phyloP scores from a whole-genome alignment of 2,797 vertebrate species.

The Hyperoplus lanceolatus region DNA sequence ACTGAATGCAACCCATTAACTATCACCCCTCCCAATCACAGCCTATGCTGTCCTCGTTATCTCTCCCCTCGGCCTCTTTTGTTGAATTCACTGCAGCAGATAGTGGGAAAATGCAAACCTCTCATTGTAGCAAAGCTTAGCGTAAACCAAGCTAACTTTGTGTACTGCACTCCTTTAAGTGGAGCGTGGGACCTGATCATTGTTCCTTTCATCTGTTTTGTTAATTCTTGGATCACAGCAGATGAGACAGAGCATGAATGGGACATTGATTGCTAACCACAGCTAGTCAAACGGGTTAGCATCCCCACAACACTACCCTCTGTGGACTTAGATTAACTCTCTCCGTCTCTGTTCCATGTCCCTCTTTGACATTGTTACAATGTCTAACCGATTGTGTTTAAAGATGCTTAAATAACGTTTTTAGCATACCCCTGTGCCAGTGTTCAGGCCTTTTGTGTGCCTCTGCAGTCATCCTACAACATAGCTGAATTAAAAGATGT shows the following conservation, averaged over 20 bases:
- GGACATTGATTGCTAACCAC: slow-evolving; percentile 58
- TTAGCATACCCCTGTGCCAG: not conserved
- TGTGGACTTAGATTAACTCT: slow-evolving; percentile 51
- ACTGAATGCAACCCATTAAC: slow-evolving; percentile 74
- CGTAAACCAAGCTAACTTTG: slow-evolving; percentile 58
- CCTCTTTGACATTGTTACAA: slow-evolving; percentile 7
- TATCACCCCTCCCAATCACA: slow-evolving; percentile 64
- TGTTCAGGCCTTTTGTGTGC: slow-evolving; percentile 32
- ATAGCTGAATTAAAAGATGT: slow-evolving; percentile 58
- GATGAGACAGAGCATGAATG: slow-evolving; percentile 65
- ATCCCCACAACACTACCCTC: slow-evolving; percentile 37
- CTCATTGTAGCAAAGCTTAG: slow-evolving; percentile 53
- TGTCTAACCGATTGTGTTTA: slow-evolving; percentile 7
- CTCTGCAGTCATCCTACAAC: slow-evolving; percentile 44
- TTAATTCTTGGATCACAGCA: slow-evolving; percentile 73
- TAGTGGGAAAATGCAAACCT: slow-evolving; percentile 38
- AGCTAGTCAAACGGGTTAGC: slow-evolving; percentile 46
- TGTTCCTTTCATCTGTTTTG: slow-evolving; percentile 69
- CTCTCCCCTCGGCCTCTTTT: slow-evolving; percentile 58
- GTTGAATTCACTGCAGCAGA: slow-evolving; percentile 39
- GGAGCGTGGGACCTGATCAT: slow-evolving; percentile 68
- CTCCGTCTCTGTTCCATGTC: slow-evolving; percentile 12
- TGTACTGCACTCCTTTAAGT: slow-evolving; percentile 58
- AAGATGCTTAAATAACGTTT: slow-evolving; percentile 15
- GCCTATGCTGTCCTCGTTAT: slow-evolving; percentile 63